phyloP scores from a whole-genome alignment of 2,888 invertebrate genomes.

The Fissipunctia ypsillon region DNA sequence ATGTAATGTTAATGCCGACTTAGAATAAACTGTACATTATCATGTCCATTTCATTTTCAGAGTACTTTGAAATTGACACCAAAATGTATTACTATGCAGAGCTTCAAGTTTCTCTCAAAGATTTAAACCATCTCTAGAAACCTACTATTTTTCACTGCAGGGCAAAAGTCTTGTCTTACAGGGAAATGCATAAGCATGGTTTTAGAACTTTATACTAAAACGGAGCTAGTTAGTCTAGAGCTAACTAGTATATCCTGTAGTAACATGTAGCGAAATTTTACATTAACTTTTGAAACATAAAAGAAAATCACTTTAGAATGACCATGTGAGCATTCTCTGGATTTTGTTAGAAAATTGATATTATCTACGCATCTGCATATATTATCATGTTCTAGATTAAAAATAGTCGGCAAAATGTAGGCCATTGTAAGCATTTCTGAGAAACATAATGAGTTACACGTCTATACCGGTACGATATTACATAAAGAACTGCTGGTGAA shows the following conservation, averaged over 20 bases:
- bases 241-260: background rate
- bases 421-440: slow-evolving; percentile 43
- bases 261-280: background rate
- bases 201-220: background rate
- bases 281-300: background rate
- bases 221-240: background rate
- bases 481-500: slow-evolving; percentile 43
- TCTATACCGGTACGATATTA: slow-evolving; percentile 54
- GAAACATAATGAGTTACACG: slow-evolving; percentile 44
- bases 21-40: background rate
- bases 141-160: too few species aligned
- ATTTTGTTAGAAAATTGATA: slow-evolving; percentile 14
- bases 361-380: background rate
- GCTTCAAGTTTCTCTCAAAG: background rate
- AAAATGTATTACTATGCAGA: background rate
- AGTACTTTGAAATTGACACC: slow-evolving; percentile 6
- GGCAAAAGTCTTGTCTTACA: too few species aligned
- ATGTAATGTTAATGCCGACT: background rate
- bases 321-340: background rate
- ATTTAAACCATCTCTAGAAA: background rate
- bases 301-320: background rate
- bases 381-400: slow-evolving; percentile 21
- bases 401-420: slow-evolving; percentile 43
- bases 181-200: too few species aligned
- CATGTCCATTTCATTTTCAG: too few species aligned